Evolutionary conservation across 2,797 vertebrate species (phyloP), one percentile per base, ranked within the genome.

Genomic region (Somateria mollissima): DNA sequence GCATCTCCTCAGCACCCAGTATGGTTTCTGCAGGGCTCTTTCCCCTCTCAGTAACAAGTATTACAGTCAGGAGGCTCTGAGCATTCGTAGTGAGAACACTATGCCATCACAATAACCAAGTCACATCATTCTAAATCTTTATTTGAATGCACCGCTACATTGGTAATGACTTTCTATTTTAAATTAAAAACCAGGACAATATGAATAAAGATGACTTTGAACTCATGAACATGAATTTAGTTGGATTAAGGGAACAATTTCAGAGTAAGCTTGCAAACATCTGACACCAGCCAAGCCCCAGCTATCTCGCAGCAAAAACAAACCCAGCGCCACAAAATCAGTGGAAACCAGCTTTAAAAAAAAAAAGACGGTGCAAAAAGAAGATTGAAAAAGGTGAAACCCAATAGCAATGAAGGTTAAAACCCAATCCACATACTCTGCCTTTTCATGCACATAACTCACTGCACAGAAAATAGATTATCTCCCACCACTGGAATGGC

Each of bases 131-230:
- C 53, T 18, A 34, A 89, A 51, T 65, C 34, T 76, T 83, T 65
- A 69, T 54, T 90, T 82, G 45, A 87, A 79, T 45, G 37, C 22
- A 10, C 49, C 58, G 41, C 53, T 78, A 39, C 45, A 27, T 1
- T 64, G 36, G 43, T 79, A 80, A 89, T 51, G 43, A n/a, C 66
- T 92, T 87, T 83, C 67, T 93, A 53, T 87, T 87, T 95, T 81
- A 94, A 85, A 92, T 89, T 80, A 93, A 90, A 90, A 89, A 53
- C 64, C 89, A 75, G 75, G 27, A 90, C 69, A 92, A 78, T 45
- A 86, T 87, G 80, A 95, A 93, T 92, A 95, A 94, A 85, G 73
- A 92, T 64, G 53, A 58, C 84, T 65, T 61, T 41, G 51, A 87
- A 81, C 72, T 91, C 58, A 87, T 76, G 89, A 87, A 87, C 87